Evolutionary conservation across 2,888 invertebrate genomes (phyloP), one percentile per base, ranked within the genome.

Genomic region (Steinernema carpocapsae): DNA sequence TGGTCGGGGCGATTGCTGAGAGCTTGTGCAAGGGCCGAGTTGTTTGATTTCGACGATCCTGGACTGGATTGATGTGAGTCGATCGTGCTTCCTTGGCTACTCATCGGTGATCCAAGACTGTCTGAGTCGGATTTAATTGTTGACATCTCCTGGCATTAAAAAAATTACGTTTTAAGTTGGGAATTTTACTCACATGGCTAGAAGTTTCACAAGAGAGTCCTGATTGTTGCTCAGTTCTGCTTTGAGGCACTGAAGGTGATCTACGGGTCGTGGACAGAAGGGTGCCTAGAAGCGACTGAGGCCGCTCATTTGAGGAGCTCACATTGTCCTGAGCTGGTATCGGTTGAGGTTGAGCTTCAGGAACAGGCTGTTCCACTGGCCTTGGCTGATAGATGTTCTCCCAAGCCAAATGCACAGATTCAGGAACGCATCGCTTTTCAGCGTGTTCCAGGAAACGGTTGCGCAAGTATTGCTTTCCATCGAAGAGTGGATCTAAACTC

Each of bases 191-290:
- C 71, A 70, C 51, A 32, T 73, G 45, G 10, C 32, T 73, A 26
- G 46, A 24, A 22, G 37, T 24, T 48, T 43, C 70, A 37, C 42
- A 71, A 19, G 72, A 43, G 7, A 85, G 78, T 24, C 85, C 84
- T 26, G 80, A 80, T 26, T 82, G 80, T 46, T 80, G 80, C 75
- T 86, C 86, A 3, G 86, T 86, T 26, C 84, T 73, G 51, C 83
- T 84, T 45, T 84, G 83, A 17, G 85, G 85, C 10, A 86, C 85
- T 7, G 83, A 78, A 0, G 86, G 86, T 26, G 85, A 86, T 0
- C 80, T 77, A 64, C 84, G 76, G 10, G 79, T 26, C n/a, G 45
- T 56, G 14, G 64, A 45, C 42, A 29, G 46, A 2, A 70, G 70
- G 0, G 48, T 45, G 22, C 73, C 51, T 17, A 73, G 19, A 37